These are phyloP conservation scores for Tetheella fluctuosa DNA, from an alignment of 2,888 invertebrate species.

Conservation along the genomic window DNA sequence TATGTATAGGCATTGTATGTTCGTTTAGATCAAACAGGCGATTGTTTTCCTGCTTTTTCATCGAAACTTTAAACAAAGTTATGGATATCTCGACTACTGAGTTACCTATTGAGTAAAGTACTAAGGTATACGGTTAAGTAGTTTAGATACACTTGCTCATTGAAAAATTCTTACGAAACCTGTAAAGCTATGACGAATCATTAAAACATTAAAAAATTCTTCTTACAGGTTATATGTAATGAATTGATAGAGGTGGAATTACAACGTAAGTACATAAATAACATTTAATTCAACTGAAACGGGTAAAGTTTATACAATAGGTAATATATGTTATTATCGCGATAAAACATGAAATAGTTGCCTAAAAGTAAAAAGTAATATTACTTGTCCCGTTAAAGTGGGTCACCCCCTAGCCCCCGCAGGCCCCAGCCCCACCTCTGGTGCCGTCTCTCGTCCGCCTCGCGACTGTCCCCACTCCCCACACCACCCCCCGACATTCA, in stretches of 20 bases:
- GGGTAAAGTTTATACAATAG: slow-evolving; percentile 53
- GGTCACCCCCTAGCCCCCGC: slow-evolving; percentile 76
- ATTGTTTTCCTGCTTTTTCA: slow-evolving; percentile 62
- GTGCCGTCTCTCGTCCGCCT: slow-evolving; percentile 68
- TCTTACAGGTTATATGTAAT: not conserved
- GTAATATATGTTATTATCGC: slow-evolving; percentile 75
- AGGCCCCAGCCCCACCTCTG: slow-evolving; percentile 42
- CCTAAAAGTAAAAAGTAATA: slow-evolving; percentile 85
- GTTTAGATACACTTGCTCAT: too few relatives aligned
- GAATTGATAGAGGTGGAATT: not conserved
- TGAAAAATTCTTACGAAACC: too few relatives aligned
- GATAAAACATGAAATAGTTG: slow-evolving; percentile 84
- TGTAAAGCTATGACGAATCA: too few relatives aligned
- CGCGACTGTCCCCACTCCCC: slow-evolving; percentile 72
- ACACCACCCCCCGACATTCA: slow-evolving; percentile 79
- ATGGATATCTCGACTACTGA: too few relatives aligned
- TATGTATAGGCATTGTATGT: slow-evolving; percentile 56
- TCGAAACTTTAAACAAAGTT: not conserved
- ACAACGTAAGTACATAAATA: not conserved
- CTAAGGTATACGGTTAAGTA: too few relatives aligned
- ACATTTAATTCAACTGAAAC: slow-evolving; percentile 43
- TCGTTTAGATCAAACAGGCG: slow-evolving; percentile 68
- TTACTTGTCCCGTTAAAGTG: slow-evolving; percentile 85
- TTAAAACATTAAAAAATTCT: too few relatives aligned
- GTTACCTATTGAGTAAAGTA: too few relatives aligned